These are phyloP conservation scores for Ataeniobius toweri DNA, from an alignment of 2,797 vertebrate species.

Conservation along the genomic window DNA sequence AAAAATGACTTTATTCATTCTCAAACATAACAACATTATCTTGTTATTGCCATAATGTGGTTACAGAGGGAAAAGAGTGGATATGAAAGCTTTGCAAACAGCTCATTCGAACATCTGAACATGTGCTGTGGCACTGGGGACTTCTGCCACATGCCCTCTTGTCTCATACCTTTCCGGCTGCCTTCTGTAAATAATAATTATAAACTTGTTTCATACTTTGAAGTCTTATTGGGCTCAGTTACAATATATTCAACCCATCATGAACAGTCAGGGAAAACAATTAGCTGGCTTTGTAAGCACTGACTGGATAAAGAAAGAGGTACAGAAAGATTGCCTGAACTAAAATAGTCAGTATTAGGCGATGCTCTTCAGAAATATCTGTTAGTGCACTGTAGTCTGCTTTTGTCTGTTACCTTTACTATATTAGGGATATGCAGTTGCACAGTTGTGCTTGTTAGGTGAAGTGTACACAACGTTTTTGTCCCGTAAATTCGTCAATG, in stretches of 20 bases:
- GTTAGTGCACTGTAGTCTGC: neutral
- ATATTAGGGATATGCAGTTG: neutral
- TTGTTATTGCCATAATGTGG: conserved; percentile 47
- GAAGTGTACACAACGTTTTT: neutral
- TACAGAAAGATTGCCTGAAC: neutral
- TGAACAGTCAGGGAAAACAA: neutral
- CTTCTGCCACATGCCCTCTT: conserved; percentile 38
- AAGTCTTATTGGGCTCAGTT: neutral
- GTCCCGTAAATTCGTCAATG: too few relatives aligned
- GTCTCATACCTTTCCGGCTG: conserved; percentile 53
- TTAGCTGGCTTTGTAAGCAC: neutral
- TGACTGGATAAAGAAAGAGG: neutral
- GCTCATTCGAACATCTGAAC: conserved; percentile 41
- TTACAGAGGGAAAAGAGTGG: conserved; percentile 38
- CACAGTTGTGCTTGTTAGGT: neutral
- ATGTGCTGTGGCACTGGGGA: conserved; percentile 24
- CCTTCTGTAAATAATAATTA: conserved; percentile 49
- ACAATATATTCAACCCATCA: neutral
- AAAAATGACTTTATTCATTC: conserved; percentile 56
- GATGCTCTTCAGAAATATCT: neutral
- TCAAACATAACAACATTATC: conserved; percentile 54
- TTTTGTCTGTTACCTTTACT: neutral
- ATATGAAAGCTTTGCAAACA: conserved; percentile 45
- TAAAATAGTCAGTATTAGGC: neutral
- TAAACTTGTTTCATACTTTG: conserved; percentile 38